Percentiles rank a stretch among this genome's conserved stretches.
phyloP scores from a whole-genome alignment of 2,797 vertebrate genomes.

The Propithecus perrieri region DNA sequence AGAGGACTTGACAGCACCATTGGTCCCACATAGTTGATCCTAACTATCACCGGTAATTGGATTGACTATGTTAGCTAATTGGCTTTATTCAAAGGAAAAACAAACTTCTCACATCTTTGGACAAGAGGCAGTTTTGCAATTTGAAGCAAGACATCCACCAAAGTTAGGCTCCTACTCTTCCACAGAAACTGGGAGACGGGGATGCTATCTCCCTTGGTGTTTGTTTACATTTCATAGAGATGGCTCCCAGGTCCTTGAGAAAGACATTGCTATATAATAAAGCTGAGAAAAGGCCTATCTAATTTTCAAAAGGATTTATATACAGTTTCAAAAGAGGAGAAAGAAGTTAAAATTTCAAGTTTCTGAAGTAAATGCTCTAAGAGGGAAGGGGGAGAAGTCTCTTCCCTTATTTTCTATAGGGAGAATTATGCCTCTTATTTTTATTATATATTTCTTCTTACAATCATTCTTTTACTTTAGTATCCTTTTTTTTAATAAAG shows the following conservation, averaged over 20 bases:
- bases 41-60: neutral
- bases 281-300: neutral
- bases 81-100: neutral
- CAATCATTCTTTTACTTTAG: neutral
- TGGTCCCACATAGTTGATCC: neutral
- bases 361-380: neutral
- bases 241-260: neutral
- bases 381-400: rapidly evolving
- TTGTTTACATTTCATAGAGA: neutral
- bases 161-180: neutral
- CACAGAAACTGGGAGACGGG: neutral
- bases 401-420: neutral
- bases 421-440: neutral
- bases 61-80: neutral
- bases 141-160: neutral
- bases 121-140: neutral
- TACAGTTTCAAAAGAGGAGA: neutral
- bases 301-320: neutral
- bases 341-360: neutral
- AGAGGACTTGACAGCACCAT: neutral
- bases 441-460: neutral
- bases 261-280: neutral
- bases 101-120: neutral
- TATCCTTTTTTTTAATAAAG: no score
- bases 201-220: neutral